Evolutionary conservation across 2,113 vertebrate species (phyloP).

Genomic region (Heterotilapia buettikoferi): DNA sequence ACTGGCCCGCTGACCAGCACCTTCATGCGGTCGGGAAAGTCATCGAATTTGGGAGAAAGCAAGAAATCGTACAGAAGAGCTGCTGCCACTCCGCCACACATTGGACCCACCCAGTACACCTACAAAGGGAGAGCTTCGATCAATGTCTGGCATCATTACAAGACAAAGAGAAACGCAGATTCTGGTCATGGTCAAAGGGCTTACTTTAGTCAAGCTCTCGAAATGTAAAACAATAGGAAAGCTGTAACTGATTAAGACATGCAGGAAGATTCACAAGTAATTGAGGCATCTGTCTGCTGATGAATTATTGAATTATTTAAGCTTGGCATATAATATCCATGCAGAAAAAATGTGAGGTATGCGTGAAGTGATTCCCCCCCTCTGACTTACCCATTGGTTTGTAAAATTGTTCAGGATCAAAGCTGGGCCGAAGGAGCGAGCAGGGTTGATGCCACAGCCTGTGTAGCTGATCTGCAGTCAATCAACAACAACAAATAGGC

Average conservation of each 20-base stretch:
- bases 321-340: not conserved
- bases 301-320: slow-evolving; percentile 12
- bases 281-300: not conserved
- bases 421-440: slow-evolving; percentile 89
- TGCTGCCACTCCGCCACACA: slow-evolving; percentile 72
- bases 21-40: slow-evolving; percentile 85
- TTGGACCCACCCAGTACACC: slow-evolving; percentile 81
- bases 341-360: slow-evolving; percentile 2
- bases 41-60: slow-evolving; percentile 80
- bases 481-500: slow-evolving; percentile 3
- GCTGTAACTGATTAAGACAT: slow-evolving; percentile 61
- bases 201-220: not conserved
- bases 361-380: not conserved
- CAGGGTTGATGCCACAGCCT: slow-evolving; percentile 95
- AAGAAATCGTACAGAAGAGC: slow-evolving; percentile 90
- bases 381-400: slow-evolving; percentile 89
- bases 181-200: not conserved
- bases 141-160: not conserved
- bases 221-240: slow-evolving; percentile 6
- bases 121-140: slow-evolving; percentile 18
- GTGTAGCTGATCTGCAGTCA: slow-evolving; percentile 89
- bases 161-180: not conserved
- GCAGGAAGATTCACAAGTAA: not conserved
- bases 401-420: slow-evolving; percentile 79
- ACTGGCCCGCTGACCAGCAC: slow-evolving; percentile 87